Evolutionary conservation across 2,113 vertebrate genomes (phyloP).

Genomic region (Salminus brasiliensis): DNA sequence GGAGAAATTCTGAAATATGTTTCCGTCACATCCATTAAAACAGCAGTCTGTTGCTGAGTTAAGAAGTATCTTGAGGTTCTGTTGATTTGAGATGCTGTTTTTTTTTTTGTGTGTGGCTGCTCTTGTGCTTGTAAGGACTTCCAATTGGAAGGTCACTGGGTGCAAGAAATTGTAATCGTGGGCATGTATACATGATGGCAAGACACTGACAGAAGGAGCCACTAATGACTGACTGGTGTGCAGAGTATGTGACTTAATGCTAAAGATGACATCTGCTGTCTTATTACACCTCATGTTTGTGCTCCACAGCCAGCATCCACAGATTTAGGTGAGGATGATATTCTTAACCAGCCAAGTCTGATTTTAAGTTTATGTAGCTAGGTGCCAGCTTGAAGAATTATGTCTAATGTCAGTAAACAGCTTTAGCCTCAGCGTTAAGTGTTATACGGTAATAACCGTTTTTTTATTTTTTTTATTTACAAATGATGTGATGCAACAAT

Average conservation of each 20-base stretch:
- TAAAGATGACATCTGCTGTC: constrained; percentile 48
- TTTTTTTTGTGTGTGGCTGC: not conserved
- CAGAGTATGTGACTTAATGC: constrained; percentile 46
- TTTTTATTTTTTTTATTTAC: too few species aligned
- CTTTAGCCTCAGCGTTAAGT: too few species aligned
- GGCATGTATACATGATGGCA: not conserved
- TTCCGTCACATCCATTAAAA: not conserved
- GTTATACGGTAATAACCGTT: too few species aligned
- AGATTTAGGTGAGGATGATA: constrained; percentile 34
- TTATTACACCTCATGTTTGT: constrained; percentile 42
- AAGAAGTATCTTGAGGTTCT: constrained; percentile 6
- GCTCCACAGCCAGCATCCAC: constrained; percentile 34
- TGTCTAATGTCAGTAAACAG: too few species aligned
- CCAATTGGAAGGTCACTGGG: constrained; percentile 15
- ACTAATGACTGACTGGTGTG: constrained; percentile 45
- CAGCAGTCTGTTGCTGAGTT: not conserved
- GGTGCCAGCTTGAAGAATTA: too few species aligned
- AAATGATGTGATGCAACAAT: too few species aligned
- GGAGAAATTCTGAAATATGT: not conserved
- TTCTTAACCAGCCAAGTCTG: not conserved
- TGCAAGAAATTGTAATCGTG: constrained; percentile 9
- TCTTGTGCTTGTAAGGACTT: not conserved
- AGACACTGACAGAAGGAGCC: constrained; percentile 40
- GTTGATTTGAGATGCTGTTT: not conserved
- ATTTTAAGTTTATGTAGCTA: not conserved